Percentiles rank a stretch among this genome's conserved stretches.
phyloP scores from a whole-genome alignment of 2,113 vertebrate species.

The Aegotheles bennettii region DNA sequence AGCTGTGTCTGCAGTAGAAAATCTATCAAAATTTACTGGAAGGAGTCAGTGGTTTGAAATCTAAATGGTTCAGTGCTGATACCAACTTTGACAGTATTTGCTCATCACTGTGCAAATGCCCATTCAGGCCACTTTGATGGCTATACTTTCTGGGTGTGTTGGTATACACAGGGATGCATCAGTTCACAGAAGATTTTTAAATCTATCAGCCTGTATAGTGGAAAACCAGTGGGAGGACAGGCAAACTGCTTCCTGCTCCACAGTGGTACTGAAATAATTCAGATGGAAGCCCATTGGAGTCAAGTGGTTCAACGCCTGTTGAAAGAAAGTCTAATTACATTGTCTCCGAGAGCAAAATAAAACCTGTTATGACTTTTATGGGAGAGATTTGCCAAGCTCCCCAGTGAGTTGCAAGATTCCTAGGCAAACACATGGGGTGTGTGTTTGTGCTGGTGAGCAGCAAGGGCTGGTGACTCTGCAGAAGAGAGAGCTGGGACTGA shows the following conservation, averaged over 20 bases:
- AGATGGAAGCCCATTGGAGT: not conserved
- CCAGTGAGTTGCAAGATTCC: not conserved
- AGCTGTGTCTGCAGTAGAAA: not conserved
- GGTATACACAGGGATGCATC: not conserved
- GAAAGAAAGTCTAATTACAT: not conserved
- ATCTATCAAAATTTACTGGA: not conserved
- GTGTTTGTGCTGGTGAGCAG: not conserved
- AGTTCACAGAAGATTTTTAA: not conserved
- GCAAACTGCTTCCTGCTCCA: not conserved
- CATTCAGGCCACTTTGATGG: rapidly evolving
- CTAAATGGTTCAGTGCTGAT: not conserved
- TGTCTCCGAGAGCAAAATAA: not conserved
- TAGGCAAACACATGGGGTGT: not conserved
- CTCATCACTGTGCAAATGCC: not conserved
- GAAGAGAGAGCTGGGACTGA: not conserved
- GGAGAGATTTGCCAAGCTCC: not conserved
- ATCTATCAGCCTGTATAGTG: not conserved
- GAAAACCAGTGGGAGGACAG: not conserved
- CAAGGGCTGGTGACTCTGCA: rapidly evolving
- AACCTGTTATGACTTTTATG: not conserved
- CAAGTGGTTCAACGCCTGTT: not conserved
- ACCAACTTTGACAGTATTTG: not conserved
- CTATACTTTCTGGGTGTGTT: not conserved
- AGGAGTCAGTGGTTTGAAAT: not conserved
- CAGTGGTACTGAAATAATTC: not conserved